These are phyloP conservation scores for Sphinx pinastri DNA, from an alignment of 2,888 invertebrate species.

Conservation along the genomic window DNA sequence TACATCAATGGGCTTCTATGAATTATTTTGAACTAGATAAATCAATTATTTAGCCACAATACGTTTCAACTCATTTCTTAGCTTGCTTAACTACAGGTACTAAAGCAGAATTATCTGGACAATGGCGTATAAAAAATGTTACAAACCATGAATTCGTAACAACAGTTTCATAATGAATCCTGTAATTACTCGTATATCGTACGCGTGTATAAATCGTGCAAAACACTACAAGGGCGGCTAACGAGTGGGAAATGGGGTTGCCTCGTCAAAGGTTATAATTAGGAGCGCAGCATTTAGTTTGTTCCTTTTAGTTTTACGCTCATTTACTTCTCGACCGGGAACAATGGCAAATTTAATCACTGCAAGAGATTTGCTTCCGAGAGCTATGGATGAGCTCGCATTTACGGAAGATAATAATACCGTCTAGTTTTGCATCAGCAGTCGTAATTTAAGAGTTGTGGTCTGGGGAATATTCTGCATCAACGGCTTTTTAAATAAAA, in stretches of 20 bases:
- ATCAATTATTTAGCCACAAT: too few relatives aligned
- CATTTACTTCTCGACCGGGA: constrained; percentile 25
- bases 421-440: constrained; percentile 7
- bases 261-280: constrained; percentile 39
- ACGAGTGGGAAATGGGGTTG: constrained; percentile 41
- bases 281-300: constrained; percentile 30
- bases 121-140: neutral
- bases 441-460: constrained; percentile 11
- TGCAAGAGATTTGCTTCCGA: constrained; percentile 24
- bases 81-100: too few relatives aligned
- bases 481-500: constrained; percentile 6
- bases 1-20: too few relatives aligned
- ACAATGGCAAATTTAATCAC: constrained; percentile 27
- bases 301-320: constrained; percentile 25
- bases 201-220: constrained; percentile 4
- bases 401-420: constrained; percentile 17
- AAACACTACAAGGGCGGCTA: constrained; percentile 29
- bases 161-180: neutral
- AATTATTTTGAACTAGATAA: too few relatives aligned
- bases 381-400: constrained; percentile 15
- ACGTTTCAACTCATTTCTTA: too few relatives aligned
- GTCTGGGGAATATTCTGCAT: constrained; percentile 10
- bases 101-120: neutral
- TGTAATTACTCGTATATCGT: constrained; percentile 1
- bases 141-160: neutral